These are phyloP conservation scores for Chloroceryle aenea DNA, from an alignment of 2,113 vertebrate species.

Conservation along the genomic window DNA sequence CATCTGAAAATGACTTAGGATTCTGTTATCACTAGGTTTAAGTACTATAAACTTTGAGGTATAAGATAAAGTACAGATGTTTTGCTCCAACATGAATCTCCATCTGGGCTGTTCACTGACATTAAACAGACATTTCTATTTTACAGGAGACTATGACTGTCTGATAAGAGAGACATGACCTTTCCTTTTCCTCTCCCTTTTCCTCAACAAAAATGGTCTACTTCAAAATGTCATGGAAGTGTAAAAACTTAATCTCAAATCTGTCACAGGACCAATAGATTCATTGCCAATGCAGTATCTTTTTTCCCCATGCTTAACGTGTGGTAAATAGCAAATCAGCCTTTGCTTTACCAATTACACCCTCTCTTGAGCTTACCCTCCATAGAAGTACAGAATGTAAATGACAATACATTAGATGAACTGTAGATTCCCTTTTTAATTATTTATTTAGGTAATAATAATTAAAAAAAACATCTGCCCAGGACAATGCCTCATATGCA, in stretches of 20 bases:
- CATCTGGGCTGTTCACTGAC: constrained; percentile 73
- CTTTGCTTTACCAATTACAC: background rate
- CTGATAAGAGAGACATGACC: constrained; percentile 74
- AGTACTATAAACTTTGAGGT: constrained; percentile 40
- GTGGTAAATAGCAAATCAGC: background rate
- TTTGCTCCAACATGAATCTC: constrained; percentile 62
- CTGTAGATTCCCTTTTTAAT: background rate
- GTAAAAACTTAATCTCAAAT: constrained; percentile 73
- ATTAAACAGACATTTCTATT: constrained; percentile 80
- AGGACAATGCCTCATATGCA: background rate
- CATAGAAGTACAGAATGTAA: background rate
- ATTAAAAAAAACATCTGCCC: background rate
- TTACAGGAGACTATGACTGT: constrained; percentile 72
- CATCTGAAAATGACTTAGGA: constrained; percentile 14
- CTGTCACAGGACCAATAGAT: constrained; percentile 66
- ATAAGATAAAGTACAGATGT: constrained; percentile 36
- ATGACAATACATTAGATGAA: background rate
- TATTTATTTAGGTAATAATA: background rate
- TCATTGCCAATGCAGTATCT: constrained; percentile 45
- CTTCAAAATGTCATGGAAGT: constrained; percentile 74
- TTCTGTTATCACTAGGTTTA: constrained; percentile 52
- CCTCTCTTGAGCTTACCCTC: background rate
- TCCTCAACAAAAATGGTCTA: constrained; percentile 68
- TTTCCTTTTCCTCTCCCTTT: constrained; percentile 68
- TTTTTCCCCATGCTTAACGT: background rate